Percentiles rank a stretch among this genome's conserved stretches.
These are phyloP conservation scores for Phenganax subtilis DNA, from an alignment of 92 coral and sea anemone species.

Conservation along the genomic window DNA sequence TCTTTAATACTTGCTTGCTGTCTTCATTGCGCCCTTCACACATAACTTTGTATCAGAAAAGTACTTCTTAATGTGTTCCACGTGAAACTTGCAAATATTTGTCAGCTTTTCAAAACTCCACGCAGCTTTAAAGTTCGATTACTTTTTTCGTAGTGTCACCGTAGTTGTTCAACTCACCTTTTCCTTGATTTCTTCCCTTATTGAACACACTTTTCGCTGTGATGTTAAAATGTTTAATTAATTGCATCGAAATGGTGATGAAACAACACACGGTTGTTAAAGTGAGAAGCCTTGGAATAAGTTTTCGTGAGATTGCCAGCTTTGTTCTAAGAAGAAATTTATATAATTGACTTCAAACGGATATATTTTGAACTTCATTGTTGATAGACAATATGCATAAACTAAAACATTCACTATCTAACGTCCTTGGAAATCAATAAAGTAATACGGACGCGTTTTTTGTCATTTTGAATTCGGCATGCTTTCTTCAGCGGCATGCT, in stretches of 20 bases:
- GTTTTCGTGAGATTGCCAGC: neutral
- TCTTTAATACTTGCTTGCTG: neutral
- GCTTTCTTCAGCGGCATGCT: neutral
- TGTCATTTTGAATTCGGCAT: too few relatives aligned
- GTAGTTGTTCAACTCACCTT: neutral
- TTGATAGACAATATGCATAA: neutral
- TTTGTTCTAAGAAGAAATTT: neutral
- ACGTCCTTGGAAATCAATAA: too few relatives aligned
- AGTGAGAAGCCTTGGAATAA: neutral
- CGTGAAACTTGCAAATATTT: too few relatives aligned
- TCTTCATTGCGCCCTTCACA: too few relatives aligned
- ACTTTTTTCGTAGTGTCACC: too few relatives aligned
- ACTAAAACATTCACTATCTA: too few relatives aligned
- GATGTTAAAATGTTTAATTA: neutral
- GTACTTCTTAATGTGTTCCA: too few relatives aligned
- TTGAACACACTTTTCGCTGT: neutral
- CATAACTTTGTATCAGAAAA: too few relatives aligned
- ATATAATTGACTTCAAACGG: neutral
- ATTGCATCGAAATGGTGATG: neutral
- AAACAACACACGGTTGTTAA: neutral
- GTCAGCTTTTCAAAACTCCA: too few relatives aligned
- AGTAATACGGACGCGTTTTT: too few relatives aligned
- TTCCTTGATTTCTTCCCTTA: neutral
- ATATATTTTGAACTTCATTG: neutral
- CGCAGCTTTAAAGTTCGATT: too few relatives aligned